phyloP scores from a whole-genome alignment of 2,888 invertebrate species.

The Trichacis sp. region DNA sequence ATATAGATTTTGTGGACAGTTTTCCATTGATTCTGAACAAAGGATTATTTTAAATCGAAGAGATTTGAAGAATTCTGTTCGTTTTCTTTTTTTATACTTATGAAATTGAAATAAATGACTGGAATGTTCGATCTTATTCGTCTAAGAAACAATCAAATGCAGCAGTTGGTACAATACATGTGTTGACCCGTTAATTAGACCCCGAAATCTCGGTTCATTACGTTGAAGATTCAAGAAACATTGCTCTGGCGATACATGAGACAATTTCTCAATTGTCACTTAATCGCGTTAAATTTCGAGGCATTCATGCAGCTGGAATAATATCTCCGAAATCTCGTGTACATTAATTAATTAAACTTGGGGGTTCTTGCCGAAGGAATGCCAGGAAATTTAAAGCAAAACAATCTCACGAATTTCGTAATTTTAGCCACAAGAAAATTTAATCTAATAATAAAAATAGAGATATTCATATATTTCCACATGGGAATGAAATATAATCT shows the following conservation, averaged over 20 bases:
- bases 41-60: no score
- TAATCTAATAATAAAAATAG: no score
- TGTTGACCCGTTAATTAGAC: constrained; percentile 27
- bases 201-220: constrained; percentile 22
- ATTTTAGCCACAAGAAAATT: no score
- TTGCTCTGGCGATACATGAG: constrained; percentile 10
- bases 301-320: constrained; percentile 2
- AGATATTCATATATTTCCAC: no score
- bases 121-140: neutral
- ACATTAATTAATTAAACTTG: neutral
- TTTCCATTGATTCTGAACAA: no score
- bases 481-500: neutral
- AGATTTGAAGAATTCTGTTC: no score
- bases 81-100: neutral
- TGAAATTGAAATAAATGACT: neutral
- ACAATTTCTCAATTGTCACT: constrained; percentile 23
- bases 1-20: no score
- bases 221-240: constrained; percentile 12
- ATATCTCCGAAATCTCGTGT: constrained; percentile 3
- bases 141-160: neutral
- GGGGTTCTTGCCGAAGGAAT: neutral
- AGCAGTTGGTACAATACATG: constrained; percentile 10
- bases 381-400: no score
- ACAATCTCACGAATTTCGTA: no score
- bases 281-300: constrained; percentile 23